Conservation (phyloP, 2,888 invertebrate genomes). For the Zygaena filipendulae region DNA sequence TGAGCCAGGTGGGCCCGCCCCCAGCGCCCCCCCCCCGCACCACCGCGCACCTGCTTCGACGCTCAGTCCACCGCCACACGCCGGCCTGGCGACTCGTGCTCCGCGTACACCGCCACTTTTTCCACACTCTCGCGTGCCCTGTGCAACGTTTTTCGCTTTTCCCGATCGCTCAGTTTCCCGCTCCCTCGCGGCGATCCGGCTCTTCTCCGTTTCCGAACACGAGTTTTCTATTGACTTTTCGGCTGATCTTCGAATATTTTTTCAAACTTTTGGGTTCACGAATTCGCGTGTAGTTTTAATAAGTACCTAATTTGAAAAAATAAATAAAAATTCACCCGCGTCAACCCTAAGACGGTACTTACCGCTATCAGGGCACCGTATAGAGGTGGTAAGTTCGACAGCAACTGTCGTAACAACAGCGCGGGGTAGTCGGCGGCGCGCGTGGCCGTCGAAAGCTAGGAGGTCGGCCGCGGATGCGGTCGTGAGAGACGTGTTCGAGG, state of each 20-base stretch:
- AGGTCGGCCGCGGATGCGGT: slow-evolving; percentile 62
- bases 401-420: slow-evolving; percentile 23
- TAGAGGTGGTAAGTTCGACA: slow-evolving; percentile 17
- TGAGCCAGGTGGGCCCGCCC: slow-evolving; percentile 65
- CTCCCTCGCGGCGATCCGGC: slow-evolving; percentile 41
- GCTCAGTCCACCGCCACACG: slow-evolving; percentile 36
- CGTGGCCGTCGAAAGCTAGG: slow-evolving; percentile 48
- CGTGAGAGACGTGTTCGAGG: slow-evolving; percentile 59
- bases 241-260: slow-evolving; percentile 23
- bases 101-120: slow-evolving; percentile 63
- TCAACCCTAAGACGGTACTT: slow-evolving; percentile 19
- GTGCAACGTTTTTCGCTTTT: slow-evolving; percentile 59
- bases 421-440: slow-evolving; percentile 46
- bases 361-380: slow-evolving; percentile 8
- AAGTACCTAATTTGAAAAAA: no score
- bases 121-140: slow-evolving; percentile 64
- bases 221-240: slow-evolving; percentile 14
- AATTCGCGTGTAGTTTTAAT: not conserved
- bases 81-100: slow-evolving; percentile 58
- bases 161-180: slow-evolving; percentile 57
- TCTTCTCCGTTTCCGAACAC: slow-evolving; percentile 27
- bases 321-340: slow-evolving; percentile 7
- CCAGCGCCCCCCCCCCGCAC: slow-evolving; percentile 50
- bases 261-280: slow-evolving; percentile 35
- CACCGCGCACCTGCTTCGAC: slow-evolving; percentile 54